phyloP scores from a whole-genome alignment of 2,888 invertebrate genomes.

The Machimus rusticus region DNA sequence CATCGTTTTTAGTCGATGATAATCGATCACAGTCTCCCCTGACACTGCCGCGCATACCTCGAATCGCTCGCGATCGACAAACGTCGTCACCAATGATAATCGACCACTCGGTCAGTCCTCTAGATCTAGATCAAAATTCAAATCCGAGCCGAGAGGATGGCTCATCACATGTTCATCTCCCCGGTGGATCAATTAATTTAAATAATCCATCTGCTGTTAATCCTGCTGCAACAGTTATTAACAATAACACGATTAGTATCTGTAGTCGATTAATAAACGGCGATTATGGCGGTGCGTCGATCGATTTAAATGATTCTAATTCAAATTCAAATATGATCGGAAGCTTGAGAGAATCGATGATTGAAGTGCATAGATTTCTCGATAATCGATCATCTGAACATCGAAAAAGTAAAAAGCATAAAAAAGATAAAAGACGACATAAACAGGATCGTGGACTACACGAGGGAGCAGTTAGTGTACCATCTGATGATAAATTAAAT shows the following conservation, averaged over 20 bases:
- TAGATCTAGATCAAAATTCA: constrained; percentile 29
- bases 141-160: constrained; percentile 1
- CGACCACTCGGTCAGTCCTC: constrained; percentile 31
- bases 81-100: constrained; percentile 10
- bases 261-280: constrained; percentile 26
- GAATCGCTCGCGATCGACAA: constrained; percentile 2
- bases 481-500: not conserved
- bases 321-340: constrained; percentile 51
- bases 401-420: constrained; percentile 47
- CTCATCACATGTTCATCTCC: not conserved
- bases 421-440: constrained; percentile 46
- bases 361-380: not conserved
- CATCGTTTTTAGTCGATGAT: constrained; percentile 20
- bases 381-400: constrained; percentile 38
- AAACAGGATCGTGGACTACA: constrained; percentile 10
- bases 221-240: not conserved
- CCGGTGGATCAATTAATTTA: not conserved
- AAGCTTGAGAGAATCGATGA: not conserved
- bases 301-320: constrained; percentile 58
- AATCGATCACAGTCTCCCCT: constrained; percentile 25
- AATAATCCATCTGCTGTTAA: not conserved
- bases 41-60: not conserved
- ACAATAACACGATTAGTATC: constrained; percentile 14
- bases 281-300: constrained; percentile 43
- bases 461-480: not conserved